Evolutionary conservation across 2,113 vertebrate species (phyloP).

Genomic region (Tragelaphus imberbis): DNA sequence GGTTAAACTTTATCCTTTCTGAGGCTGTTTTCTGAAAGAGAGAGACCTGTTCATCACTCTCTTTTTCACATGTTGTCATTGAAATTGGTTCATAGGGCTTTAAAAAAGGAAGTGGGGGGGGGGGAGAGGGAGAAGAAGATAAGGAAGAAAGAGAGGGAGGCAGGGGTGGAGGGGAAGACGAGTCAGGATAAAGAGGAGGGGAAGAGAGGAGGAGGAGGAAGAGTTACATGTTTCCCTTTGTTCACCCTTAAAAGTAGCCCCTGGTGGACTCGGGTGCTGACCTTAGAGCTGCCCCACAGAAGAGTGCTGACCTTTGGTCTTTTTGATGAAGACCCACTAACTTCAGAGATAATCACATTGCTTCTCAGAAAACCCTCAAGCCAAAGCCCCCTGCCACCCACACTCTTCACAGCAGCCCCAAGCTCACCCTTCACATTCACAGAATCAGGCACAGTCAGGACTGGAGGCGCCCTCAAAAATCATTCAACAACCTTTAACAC

Average conservation of each 20-base stretch:
- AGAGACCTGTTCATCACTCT: background rate
- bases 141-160: background rate
- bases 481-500: background rate
- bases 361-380: constrained; percentile 60
- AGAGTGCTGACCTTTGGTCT: background rate
- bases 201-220: background rate
- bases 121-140: background rate
- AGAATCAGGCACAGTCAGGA: background rate
- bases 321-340: background rate
- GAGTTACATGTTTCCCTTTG: fast-evolving
- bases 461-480: background rate
- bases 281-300: background rate
- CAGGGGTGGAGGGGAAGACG: background rate
- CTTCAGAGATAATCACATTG: constrained; percentile 49
- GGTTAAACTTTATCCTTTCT: background rate
- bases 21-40: background rate
- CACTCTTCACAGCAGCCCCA: background rate
- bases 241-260: background rate
- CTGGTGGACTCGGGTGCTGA: fast-evolving
- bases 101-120: background rate
- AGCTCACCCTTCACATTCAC: background rate
- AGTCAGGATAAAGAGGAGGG: fast-evolving
- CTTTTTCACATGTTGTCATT: background rate
- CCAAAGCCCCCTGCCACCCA: background rate
- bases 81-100: background rate